Base-by-base conservation (phyloP, 53 echinoderm and acorn worm genomes). In the Mesocentrotus franciscanus region DNA sequence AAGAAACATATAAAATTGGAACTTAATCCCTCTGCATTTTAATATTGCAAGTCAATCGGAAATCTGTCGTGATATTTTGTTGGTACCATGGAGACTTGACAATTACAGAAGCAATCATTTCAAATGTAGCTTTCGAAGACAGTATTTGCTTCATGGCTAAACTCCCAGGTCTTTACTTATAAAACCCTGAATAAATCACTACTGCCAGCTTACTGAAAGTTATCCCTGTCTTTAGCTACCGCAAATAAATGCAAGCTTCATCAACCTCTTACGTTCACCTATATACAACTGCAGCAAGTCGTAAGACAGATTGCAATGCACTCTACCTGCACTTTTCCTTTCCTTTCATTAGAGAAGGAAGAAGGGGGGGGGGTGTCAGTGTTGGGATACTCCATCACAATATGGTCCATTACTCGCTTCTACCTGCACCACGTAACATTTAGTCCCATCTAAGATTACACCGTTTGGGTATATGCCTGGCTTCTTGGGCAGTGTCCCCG, bases 271-370 rank as follows among this genome's bases (percentile, higher is more conserved):
- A 62, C 32, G 91, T 91, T 66, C 61, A 91, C 66, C 60, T 30
- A 30, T 11, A 91, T 30, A 62, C 24, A 22, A 92, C 22, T 22
- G 75, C 56, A 22, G 34, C 70, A 49, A 74, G 42, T 83, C 83
- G 68, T 93, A 24, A 68, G 83, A 93, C 62, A 3, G 94, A 81
- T 93, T 60, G 83, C 61, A 24, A 49, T 93, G 94, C 83, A 78
- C 94, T 93, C 83, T 81, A 9, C 57, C 66, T 92, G 92, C 75
- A 92, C 92, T 92, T 92, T 92, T 55, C 66, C 87, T 55, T 62
- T 33, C 1, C 30, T 66, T 91, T 68, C 29, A 78, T 81, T n/a
- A 8, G 83, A 30, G 60, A 93, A 26, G 14, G 75, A 71, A 36
- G 36, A 49, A 26, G 32, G 90, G 78, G 71, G 72, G 56, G 90